phyloP scores from a whole-genome alignment of 2,797 vertebrate genomes.

The Hoplostethus mediterraneus region DNA sequence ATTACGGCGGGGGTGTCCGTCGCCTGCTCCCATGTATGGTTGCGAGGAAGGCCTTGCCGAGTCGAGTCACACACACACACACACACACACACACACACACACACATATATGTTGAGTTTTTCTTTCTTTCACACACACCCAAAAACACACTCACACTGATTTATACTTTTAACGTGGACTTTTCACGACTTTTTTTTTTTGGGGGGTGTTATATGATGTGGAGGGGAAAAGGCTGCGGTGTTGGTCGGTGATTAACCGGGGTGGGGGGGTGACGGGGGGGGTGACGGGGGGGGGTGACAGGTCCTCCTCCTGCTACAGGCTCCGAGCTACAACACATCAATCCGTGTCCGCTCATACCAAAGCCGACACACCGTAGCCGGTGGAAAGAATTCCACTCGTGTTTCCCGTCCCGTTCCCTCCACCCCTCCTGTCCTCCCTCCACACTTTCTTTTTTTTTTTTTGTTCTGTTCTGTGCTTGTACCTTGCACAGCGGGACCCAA shows the following conservation, averaged over 20 bases:
- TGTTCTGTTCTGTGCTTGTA: conserved; percentile 66
- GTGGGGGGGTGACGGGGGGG: conserved; percentile 16
- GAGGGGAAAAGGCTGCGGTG: conserved; percentile 1
- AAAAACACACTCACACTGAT: neutral
- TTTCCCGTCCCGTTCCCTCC: conserved; percentile 66
- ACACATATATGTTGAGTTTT: neutral
- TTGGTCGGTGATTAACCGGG: conserved; percentile 24
- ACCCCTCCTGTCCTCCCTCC: conserved; percentile 58
- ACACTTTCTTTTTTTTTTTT: conserved; percentile 38
- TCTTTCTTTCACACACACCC: neutral
- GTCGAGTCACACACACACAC: neutral
- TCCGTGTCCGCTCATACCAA: conserved; percentile 54
- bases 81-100: neutral
- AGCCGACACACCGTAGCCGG: conserved; percentile 53
- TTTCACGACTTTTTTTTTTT: conserved; percentile 38
- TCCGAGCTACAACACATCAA: conserved; percentile 71
- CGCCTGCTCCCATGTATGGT: neutral
- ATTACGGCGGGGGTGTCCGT: conserved; percentile 30
- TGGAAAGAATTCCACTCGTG: conserved; percentile 81
- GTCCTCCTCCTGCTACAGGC: conserved; percentile 43
- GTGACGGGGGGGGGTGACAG: conserved; percentile 24
- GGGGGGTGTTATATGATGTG: neutral
- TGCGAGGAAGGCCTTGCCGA: neutral
- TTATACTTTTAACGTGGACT: conserved; percentile 16
- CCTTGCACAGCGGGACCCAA: conserved; percentile 73